Conservation (phyloP, 2,888 invertebrate genomes). For the Aphrophora alni region DNA sequence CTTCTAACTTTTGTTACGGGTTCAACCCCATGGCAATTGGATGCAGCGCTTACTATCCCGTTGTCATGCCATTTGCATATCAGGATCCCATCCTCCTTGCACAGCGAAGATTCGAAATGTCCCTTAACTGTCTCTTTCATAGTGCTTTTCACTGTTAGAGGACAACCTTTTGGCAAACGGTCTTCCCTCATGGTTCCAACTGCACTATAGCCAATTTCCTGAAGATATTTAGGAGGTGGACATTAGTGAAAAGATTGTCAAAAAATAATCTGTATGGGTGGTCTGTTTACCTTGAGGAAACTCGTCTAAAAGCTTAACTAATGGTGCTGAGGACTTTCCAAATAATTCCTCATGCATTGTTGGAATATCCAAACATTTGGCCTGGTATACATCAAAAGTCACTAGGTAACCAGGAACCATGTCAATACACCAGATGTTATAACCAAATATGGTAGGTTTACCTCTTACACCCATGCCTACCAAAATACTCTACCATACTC, state of each 20-base stretch:
- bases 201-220: background rate
- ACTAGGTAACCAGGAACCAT: too few relatives aligned
- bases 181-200: background rate
- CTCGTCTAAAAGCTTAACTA: background rate
- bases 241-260: background rate
- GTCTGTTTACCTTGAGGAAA: background rate
- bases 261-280: background rate
- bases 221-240: background rate
- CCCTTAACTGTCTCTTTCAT: background rate
- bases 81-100: background rate
- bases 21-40: background rate
- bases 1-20: background rate
- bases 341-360: background rate
- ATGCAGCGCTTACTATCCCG: background rate
- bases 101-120: background rate
- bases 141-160: background rate
- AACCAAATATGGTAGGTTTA: too few relatives aligned
- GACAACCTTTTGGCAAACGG: background rate
- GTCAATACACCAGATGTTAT: too few relatives aligned
- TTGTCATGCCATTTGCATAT: background rate
- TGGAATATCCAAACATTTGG: too few relatives aligned
- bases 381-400: too few relatives aligned
- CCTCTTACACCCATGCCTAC: constrained; percentile 28
- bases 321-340: background rate
- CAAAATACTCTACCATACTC: constrained; percentile 49